phyloP scores from a whole-genome alignment of 2,797 vertebrate species.

The Gambelia wislizenii region DNA sequence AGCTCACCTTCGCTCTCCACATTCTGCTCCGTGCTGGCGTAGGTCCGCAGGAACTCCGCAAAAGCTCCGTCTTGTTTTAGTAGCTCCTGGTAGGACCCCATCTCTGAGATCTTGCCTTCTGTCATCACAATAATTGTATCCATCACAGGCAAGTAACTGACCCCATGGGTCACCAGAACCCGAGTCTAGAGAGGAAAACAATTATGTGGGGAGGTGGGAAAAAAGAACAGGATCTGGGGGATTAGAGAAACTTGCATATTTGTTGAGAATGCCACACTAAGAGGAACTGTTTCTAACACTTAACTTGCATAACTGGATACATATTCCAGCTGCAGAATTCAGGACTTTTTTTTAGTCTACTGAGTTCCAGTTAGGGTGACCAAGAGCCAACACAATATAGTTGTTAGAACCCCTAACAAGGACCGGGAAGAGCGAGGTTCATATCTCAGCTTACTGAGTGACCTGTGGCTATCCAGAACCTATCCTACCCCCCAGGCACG shows the following conservation, averaged over 20 bases:
- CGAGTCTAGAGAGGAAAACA: constrained; percentile 80
- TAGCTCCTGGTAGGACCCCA: constrained; percentile 92
- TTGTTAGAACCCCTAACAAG: neutral
- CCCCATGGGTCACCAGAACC: constrained; percentile 90
- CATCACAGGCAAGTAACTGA: constrained; percentile 89
- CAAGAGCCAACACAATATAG: neutral
- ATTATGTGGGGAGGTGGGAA: too few species aligned
- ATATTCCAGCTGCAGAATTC: neutral
- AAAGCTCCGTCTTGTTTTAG: constrained; percentile 88
- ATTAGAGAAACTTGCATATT: too few species aligned
- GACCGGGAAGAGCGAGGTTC: neutral
- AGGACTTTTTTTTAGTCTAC: neutral
- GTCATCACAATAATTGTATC: constrained; percentile 92
- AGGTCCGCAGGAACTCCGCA: constrained; percentile 89
- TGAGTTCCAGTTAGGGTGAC: neutral
- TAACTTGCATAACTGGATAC: too few species aligned
- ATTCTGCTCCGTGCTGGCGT: constrained; percentile 82
- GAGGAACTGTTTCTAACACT: neutral
- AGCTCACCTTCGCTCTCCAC: constrained; percentile 77
- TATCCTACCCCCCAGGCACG: neutral
- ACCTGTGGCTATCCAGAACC: neutral
- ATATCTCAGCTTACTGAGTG: neutral
- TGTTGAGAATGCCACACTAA: neutral
- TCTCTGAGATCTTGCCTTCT: constrained; percentile 92
- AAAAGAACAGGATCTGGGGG: neutral